Conservation (phyloP, 2,113 vertebrate genomes). For the Junco hyemalis region DNA sequence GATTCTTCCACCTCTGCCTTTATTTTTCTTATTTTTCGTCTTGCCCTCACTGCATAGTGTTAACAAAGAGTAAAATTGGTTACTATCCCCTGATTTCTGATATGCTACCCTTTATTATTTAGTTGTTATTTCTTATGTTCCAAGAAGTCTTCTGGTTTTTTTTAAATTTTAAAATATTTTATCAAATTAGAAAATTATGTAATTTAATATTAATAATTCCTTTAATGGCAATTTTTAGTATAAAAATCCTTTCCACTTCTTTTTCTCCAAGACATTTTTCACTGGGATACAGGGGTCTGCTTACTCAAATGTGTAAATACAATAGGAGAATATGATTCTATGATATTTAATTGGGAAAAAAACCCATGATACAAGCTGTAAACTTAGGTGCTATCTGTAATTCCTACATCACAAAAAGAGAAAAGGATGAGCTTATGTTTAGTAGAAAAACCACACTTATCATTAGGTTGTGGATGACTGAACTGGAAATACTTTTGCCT, state of each 20-base stretch:
- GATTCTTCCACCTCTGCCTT: neutral
- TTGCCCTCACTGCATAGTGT: neutral
- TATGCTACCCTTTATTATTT: neutral
- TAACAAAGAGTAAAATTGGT: neutral
- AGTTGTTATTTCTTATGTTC: neutral
- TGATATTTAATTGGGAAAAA: neutral
- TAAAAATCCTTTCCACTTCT: neutral
- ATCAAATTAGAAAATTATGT: neutral
- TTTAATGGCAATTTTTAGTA: neutral
- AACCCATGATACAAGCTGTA: neutral
- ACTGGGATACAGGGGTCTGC: neutral
- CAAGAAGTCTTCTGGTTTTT: neutral
- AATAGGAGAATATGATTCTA: neutral
- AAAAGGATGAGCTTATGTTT: neutral
- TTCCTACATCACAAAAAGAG: neutral
- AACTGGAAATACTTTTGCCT: slow-evolving; percentile 1
- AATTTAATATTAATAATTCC: neutral
- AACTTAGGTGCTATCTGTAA: neutral
- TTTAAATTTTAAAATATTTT: neutral
- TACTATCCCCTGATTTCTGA: neutral
- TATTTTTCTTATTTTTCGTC: neutral
- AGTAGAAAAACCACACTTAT: neutral
- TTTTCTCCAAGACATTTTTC: neutral
- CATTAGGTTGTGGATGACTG: neutral
- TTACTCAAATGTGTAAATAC: neutral